These are phyloP conservation scores for Troides oblongomaculatus DNA, from an alignment of 2,888 invertebrate genomes.

Conservation along the genomic window DNA sequence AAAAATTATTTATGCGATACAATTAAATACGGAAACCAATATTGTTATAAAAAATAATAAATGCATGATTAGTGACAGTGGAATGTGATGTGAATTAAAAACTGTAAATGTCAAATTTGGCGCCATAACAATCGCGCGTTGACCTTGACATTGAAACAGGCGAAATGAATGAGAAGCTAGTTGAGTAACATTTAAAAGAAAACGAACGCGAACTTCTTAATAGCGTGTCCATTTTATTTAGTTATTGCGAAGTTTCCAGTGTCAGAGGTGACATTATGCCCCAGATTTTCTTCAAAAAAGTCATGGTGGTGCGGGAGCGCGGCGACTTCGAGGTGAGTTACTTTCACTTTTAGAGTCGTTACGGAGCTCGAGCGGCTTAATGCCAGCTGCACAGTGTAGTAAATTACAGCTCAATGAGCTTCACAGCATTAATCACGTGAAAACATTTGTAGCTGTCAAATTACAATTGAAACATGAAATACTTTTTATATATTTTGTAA, in stretches of 20 bases:
- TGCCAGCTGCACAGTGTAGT: conserved; percentile 13
- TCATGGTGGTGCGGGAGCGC: conserved; percentile 73
- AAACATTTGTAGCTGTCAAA: no score
- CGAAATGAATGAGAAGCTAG: conserved; percentile 34
- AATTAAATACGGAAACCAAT: background rate
- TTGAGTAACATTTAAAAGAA: conserved; percentile 27
- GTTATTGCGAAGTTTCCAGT: conserved; percentile 30
- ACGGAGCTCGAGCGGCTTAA: conserved; percentile 32
- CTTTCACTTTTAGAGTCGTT: conserved; percentile 66
- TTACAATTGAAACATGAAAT: no score
- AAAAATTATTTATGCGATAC: background rate
- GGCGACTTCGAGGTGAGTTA: conserved; percentile 71
- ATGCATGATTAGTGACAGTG: conserved; percentile 8
- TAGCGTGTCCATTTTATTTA: conserved; percentile 19
- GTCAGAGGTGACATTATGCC: conserved; percentile 67
- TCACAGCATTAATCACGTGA: conserved; percentile 4
- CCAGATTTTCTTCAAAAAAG: conserved; percentile 79
- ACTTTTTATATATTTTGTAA: no score
- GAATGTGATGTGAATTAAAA: conserved; percentile 8
- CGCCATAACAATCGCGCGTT: conserved; percentile 22
- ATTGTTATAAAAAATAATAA: background rate
- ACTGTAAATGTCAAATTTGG: conserved; percentile 21
- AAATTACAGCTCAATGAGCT: background rate
- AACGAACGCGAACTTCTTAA: conserved; percentile 6
- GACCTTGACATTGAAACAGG: conserved; percentile 37